Evolutionary conservation across 2,888 invertebrate genomes (phyloP).

Genomic region (Gastrophysa polygoni): DNA sequence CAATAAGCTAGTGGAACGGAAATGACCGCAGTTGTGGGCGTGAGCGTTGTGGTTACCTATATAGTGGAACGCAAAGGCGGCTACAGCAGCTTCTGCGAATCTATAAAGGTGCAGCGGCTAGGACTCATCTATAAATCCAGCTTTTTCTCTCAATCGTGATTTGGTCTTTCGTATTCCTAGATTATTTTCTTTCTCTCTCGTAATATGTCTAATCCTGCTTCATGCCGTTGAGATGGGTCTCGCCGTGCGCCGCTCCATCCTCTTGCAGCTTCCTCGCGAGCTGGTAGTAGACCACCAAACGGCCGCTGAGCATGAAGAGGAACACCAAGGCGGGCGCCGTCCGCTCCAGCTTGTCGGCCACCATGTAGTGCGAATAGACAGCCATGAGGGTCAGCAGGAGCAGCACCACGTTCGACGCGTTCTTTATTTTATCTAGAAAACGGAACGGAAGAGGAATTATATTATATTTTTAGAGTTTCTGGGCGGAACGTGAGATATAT

Average conservation of each 20-base stretch:
- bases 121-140: too few relatives aligned
- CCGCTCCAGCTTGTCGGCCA: constrained; percentile 89
- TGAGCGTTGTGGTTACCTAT: too few relatives aligned
- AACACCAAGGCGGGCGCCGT: constrained; percentile 90
- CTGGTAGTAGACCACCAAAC: constrained; percentile 83
- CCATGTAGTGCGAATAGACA: constrained; percentile 91
- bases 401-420: constrained; percentile 84
- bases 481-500: too few relatives aligned
- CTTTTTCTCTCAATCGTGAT: too few relatives aligned
- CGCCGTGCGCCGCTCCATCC: constrained; percentile 47
- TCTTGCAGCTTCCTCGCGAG: constrained; percentile 61
- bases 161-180: too few relatives aligned
- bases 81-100: too few relatives aligned
- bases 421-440: constrained; percentile 93
- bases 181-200: too few relatives aligned
- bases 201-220: constrained; percentile 52
- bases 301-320: constrained; percentile 89
- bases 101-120: too few relatives aligned
- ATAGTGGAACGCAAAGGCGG: too few relatives aligned
- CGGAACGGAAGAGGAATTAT: constrained; percentile 54
- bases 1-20: too few relatives aligned
- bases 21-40: too few relatives aligned
- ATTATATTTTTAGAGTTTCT: too few relatives aligned
- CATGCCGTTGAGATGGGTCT: constrained; percentile 53
- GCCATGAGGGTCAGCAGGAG: constrained; percentile 85